Percentiles rank a stretch among this genome's conserved stretches.
Conservation (phyloP, 2,113 vertebrate genomes). For the Halcyon senegalensis region DNA sequence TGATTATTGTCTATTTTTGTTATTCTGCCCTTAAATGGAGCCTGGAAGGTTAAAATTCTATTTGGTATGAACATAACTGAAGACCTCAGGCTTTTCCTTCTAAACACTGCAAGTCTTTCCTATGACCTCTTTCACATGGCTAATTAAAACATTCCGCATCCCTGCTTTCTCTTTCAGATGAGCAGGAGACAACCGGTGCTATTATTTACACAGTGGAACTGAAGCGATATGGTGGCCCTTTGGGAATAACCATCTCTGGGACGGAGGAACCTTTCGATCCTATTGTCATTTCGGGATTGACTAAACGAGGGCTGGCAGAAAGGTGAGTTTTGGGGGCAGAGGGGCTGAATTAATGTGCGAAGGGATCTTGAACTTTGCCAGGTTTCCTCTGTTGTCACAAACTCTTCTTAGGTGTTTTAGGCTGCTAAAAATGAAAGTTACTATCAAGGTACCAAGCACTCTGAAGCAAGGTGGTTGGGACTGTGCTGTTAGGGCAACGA, state of each 20-base stretch:
- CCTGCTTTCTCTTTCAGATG: constrained; percentile 80
- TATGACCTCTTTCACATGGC: neutral
- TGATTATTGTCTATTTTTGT: constrained; percentile 49
- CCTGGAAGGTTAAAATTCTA: constrained; percentile 23
- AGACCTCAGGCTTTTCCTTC: neutral
- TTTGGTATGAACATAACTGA: neutral
- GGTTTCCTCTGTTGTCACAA: neutral
- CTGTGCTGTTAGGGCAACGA: neutral
- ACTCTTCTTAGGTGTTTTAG: neutral
- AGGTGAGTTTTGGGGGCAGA: constrained; percentile 79
- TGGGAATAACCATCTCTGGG: constrained; percentile 97
- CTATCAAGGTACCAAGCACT: neutral
- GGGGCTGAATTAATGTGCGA: neutral
- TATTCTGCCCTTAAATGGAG: constrained; percentile 39
- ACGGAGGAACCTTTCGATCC: constrained; percentile 98
- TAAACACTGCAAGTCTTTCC: neutral
- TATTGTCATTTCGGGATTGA: constrained; percentile 94
- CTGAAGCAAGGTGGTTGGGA: neutral
- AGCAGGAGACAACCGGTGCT: constrained; percentile 92
- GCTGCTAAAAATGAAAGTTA: neutral
- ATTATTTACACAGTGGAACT: constrained; percentile 97
- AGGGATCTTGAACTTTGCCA: neutral
- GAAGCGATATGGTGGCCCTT: constrained; percentile 91
- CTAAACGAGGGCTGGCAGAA: constrained; percentile 94
- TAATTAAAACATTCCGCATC: neutral